These are phyloP conservation scores for Zoanthus sociatus DNA, from an alignment of 92 coral and sea anemone genomes.

Conservation along the genomic window DNA sequence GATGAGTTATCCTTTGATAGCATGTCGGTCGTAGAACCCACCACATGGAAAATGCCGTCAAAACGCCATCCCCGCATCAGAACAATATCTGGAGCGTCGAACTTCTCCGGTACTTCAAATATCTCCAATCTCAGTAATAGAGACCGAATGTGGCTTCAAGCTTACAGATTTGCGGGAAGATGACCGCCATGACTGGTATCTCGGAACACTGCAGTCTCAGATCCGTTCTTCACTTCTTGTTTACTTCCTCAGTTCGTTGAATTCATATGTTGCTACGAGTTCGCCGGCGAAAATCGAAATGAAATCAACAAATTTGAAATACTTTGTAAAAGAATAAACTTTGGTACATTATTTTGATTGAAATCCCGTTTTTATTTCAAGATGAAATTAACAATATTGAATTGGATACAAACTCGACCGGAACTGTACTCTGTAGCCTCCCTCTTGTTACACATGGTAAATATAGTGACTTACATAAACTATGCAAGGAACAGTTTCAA, in stretches of 20 bases:
- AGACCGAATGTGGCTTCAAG: conserved; percentile 86
- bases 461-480: conserved; percentile 23
- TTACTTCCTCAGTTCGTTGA: conserved; percentile 1
- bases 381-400: conserved; percentile 31
- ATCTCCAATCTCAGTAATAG: conserved; percentile 79
- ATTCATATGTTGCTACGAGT: conserved; percentile 28
- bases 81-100: conserved; percentile 87
- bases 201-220: conserved; percentile 31
- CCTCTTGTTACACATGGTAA: background rate
- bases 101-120: conserved; percentile 85
- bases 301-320: conserved; percentile 29
- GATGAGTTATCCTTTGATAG: conserved; percentile 73
- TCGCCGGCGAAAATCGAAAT: conserved; percentile 76
- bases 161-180: conserved; percentile 85
- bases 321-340: background rate
- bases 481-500: background rate
- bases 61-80: conserved; percentile 83
- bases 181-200: conserved; percentile 15
- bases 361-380: conserved; percentile 16
- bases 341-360: conserved; percentile 28
- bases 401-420: background rate
- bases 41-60: conserved; percentile 86
- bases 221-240: background rate
- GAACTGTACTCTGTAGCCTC: background rate
- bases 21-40: conserved; percentile 82